Base-by-base conservation (phyloP, 2,113 vertebrate genomes). In the Cepphus grylle region DNA sequence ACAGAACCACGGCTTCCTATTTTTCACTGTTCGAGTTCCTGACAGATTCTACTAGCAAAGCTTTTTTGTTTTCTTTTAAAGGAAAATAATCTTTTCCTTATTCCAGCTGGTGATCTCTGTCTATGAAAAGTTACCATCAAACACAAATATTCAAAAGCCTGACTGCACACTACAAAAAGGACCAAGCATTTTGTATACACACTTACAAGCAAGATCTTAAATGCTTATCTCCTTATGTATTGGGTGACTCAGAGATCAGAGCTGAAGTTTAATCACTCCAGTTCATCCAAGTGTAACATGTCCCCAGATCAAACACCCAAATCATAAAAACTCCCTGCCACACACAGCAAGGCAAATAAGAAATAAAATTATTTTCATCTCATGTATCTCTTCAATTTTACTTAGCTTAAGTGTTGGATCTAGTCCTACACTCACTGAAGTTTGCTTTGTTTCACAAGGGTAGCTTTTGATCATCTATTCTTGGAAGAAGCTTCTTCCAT, bases 211-310 rank as follows among this genome's bases (percentile, higher is more conserved):
- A 78, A 76, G 58, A 88, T 45, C 53, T 91, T 50, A 81, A 88
- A 59, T 83, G 67, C 67, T 94, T 83, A 86, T 70, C 86, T 89
- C 90, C 65, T 74, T 63, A 79, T 30, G 3, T 58, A 55, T 9
- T 83, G 59, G 40, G 65, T 29, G 50, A 94, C 56, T 78, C 45
- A 69, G 78, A 95, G 82, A 96, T 78, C 30, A 81, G 78, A 90
- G 59, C 27, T 5, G 2, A 95, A 89, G 42, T 90, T 97, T 76
- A 91, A 97, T 91, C 72, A 88, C 30, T 63, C 70, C 80, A 67
- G 84, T 45, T 78, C 81, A 80, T 43, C 34, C 74, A 94, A 84
- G 65, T 53, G 81, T 73, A 93, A 87, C 59, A 59, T 1, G 49
- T 81, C 47, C 67, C 55, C 80, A 71, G 15, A 69, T 63, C 63